phyloP scores from a whole-genome alignment of 2,888 invertebrate genomes.

The Phalangium opilio region DNA sequence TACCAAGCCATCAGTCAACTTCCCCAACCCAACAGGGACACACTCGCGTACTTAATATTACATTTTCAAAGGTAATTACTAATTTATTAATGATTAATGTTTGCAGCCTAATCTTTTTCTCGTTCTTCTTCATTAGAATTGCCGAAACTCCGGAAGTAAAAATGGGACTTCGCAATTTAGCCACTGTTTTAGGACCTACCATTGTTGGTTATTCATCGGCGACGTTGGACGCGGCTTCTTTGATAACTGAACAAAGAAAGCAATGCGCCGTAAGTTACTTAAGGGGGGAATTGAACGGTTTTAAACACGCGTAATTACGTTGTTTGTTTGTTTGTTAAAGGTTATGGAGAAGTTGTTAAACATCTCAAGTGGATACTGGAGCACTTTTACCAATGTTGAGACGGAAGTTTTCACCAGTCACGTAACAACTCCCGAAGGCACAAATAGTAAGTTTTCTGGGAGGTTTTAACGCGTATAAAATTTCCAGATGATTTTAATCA shows the following conservation, averaged over 20 bases:
- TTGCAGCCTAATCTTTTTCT: neutral
- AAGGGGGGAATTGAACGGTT: neutral
- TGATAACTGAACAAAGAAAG: conserved; percentile 15
- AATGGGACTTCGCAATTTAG: conserved; percentile 78
- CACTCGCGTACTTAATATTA: conserved; percentile 75
- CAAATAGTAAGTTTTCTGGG: too few relatives aligned
- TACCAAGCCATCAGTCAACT: conserved; percentile 58
- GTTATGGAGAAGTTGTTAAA: conserved; percentile 12
- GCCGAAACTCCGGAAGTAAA: conserved; percentile 66
- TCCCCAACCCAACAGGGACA: conserved; percentile 85
- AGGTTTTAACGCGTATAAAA: too few relatives aligned
- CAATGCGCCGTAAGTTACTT: conserved; percentile 13
- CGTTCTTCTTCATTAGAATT: conserved; percentile 46
- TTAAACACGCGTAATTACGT: neutral
- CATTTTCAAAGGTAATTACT: conserved; percentile 59
- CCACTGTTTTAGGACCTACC: conserved; percentile 85
- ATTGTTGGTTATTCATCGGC: conserved; percentile 71
- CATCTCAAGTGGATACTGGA: conserved; percentile 9
- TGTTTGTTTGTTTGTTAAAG: conserved; percentile 1
- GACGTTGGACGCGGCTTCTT: conserved; percentile 23
- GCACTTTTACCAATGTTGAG: conserved; percentile 8
- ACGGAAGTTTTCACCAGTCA: conserved; percentile 3
- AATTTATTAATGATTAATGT: neutral
- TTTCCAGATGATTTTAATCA: too few relatives aligned
- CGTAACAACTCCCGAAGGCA: neutral